These are phyloP conservation scores for Oncorhynchus tshawytscha DNA, from an alignment of 2,113 vertebrate genomes.

Conservation along the genomic window DNA sequence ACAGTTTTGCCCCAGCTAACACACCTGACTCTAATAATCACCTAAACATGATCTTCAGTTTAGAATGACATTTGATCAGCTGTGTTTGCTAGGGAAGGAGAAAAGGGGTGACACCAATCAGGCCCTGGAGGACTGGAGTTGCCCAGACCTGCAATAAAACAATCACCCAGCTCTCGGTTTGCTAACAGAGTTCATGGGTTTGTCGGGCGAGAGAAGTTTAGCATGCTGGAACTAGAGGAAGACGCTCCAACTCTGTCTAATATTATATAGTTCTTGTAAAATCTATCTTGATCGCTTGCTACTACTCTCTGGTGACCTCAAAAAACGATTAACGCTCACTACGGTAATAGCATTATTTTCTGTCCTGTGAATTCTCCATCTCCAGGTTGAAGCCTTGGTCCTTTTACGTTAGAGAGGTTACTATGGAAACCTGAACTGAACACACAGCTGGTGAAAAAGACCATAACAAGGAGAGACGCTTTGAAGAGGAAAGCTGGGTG, in stretches of 20 bases:
- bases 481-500: neutral
- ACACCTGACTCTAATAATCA: no score
- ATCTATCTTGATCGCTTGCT: neutral
- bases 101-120: no score
- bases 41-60: no score
- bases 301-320: neutral
- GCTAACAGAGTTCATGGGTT: neutral
- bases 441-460: neutral
- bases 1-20: no score
- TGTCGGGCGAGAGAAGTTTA: neutral
- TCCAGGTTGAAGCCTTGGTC: neutral
- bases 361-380: neutral
- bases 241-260: neutral
- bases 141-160: no score
- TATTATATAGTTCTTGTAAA: neutral
- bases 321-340: neutral
- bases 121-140: no score
- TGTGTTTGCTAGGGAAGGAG: no score
- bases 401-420: neutral
- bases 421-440: slow-evolving; percentile 2
- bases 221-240: neutral
- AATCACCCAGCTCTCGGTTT: no score
- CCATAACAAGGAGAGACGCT: neutral
- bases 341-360: neutral
- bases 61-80: no score